Evolutionary conservation across 1,140 invertebrate genomes (phyloP).

Genomic region (Drosophila ficusphila): DNA sequence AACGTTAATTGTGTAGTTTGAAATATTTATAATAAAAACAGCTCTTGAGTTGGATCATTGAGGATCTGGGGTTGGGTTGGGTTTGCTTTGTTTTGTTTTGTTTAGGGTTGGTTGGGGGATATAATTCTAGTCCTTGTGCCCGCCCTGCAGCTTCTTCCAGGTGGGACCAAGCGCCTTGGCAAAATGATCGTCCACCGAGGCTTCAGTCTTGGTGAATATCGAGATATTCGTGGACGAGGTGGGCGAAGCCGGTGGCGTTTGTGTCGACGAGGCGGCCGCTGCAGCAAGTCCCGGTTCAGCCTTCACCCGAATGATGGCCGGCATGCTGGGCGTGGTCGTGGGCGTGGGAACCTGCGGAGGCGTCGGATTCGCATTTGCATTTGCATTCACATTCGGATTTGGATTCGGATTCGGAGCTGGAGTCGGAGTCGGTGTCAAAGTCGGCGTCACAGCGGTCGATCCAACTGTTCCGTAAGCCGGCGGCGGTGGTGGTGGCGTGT

Average conservation of each 20-base stretch:
- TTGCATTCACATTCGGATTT: constrained; percentile 21
- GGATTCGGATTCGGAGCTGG: constrained; percentile 21
- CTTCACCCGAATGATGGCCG: constrained; percentile 76
- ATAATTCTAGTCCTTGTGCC: constrained; percentile 73
- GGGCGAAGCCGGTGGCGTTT: constrained; percentile 73
- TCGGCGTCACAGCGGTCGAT: constrained; percentile 6
- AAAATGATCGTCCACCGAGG: constrained; percentile 97
- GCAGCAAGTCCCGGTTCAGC: constrained; percentile 73
- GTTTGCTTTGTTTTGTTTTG: too few relatives aligned
- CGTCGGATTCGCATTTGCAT: constrained; percentile 14
- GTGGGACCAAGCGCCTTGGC: constrained; percentile 97
- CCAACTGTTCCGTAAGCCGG: constrained; percentile 50
- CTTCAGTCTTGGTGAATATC: constrained; percentile 85
- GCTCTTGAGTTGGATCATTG: constrained; percentile 63
- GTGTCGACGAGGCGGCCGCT: constrained; percentile 55
- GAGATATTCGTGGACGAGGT: constrained; percentile 72
- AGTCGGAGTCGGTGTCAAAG: constrained; percentile 22
- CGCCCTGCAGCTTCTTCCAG: constrained; percentile 93
- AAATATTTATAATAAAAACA: constrained; percentile 70
- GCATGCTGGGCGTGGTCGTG: constrained; percentile 63
- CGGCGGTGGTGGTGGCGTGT: constrained; percentile 57
- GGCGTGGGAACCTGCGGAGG: constrained; percentile 16
- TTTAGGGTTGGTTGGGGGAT: neutral
- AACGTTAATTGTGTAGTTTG: constrained; percentile 78
- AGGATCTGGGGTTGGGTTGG: constrained; percentile 1